Percentiles rank a stretch among this genome's conserved stretches.
Conservation (phyloP, 1,140 invertebrate species). For the Dermatophagoides farinae region DNA sequence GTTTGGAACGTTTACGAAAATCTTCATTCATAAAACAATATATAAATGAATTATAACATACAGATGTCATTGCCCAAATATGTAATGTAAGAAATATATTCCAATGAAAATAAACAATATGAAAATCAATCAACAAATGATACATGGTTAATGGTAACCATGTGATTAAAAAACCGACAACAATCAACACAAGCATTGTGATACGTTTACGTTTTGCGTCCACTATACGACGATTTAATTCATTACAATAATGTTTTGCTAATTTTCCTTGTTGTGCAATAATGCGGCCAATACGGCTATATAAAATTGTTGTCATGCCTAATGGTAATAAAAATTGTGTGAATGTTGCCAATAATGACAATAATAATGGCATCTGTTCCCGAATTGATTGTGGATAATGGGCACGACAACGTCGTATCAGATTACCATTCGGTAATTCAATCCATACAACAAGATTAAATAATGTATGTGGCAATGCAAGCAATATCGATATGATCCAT, state of each 20-base stretch:
- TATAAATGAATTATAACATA: slow-evolving; percentile 82
- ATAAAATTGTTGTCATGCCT: slow-evolving; percentile 28
- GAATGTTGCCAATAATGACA: slow-evolving; percentile 29
- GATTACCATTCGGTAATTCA: neutral
- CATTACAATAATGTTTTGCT: slow-evolving; percentile 20
- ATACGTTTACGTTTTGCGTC: slow-evolving; percentile 27
- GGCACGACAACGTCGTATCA: neutral
- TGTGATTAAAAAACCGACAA: slow-evolving; percentile 31
- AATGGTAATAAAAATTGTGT: slow-evolving; percentile 34
- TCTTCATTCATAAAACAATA: slow-evolving; percentile 42
- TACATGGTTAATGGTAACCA: slow-evolving; percentile 32
- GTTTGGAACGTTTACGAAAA: neutral
- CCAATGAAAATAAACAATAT: slow-evolving; percentile 12
- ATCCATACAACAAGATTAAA: slow-evolving; percentile 23
- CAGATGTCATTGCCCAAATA: slow-evolving; percentile 72
- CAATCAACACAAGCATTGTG: slow-evolving; percentile 32
- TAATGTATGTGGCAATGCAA: slow-evolving; percentile 32
- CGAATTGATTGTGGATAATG: slow-evolving; percentile 5
- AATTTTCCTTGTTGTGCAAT: slow-evolving; percentile 24
- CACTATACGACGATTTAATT: slow-evolving; percentile 19
- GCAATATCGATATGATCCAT: slow-evolving; percentile 28
- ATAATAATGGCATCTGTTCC: slow-evolving; percentile 12
- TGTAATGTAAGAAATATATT: slow-evolving; percentile 35
- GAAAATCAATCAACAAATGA: slow-evolving; percentile 27
- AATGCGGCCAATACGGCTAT: slow-evolving; percentile 23